Conservation (phyloP, 2,888 invertebrate genomes). For the Pseudococcus viburni region DNA sequence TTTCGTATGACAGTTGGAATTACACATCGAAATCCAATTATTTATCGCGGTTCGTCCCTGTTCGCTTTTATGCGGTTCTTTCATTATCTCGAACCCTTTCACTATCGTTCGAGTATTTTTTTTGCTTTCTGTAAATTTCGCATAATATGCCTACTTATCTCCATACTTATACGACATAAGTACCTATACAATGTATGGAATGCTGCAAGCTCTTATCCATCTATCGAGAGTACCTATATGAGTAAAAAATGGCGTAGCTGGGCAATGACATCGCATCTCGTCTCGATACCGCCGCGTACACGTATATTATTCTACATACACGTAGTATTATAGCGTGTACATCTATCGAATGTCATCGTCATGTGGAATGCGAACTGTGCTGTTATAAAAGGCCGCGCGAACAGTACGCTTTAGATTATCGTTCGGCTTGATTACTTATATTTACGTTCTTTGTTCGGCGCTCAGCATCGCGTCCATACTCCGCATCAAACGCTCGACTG, state of each 20-base stretch:
- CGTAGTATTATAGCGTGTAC: conserved; percentile 30
- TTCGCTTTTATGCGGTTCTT: background rate
- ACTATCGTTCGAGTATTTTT: background rate
- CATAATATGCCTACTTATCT: conserved; percentile 14
- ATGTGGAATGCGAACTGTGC: conserved; percentile 38
- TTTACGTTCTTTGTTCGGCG: conserved; percentile 32
- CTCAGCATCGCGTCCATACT: conserved; percentile 10
- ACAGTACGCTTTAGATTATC: conserved; percentile 28
- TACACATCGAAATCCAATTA: conserved; percentile 20
- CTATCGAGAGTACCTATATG: background rate
- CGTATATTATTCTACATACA: background rate
- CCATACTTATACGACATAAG: background rate
- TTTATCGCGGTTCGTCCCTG: background rate
- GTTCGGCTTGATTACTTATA: conserved; percentile 32
- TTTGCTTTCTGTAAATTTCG: background rate
- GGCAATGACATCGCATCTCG: background rate
- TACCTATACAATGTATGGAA: conserved; percentile 6
- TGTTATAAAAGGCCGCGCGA: conserved; percentile 7
- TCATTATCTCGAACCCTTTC: background rate
- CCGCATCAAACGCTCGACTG: conserved; percentile 36
- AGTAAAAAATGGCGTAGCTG: conserved; percentile 24
- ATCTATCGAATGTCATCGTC: conserved; percentile 42
- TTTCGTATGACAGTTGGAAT: conserved; percentile 19
- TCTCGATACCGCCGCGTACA: background rate
- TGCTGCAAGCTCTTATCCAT: background rate